These are phyloP conservation scores for Bombycilla garrulus DNA, from an alignment of 2,113 vertebrate genomes.

Conservation along the genomic window DNA sequence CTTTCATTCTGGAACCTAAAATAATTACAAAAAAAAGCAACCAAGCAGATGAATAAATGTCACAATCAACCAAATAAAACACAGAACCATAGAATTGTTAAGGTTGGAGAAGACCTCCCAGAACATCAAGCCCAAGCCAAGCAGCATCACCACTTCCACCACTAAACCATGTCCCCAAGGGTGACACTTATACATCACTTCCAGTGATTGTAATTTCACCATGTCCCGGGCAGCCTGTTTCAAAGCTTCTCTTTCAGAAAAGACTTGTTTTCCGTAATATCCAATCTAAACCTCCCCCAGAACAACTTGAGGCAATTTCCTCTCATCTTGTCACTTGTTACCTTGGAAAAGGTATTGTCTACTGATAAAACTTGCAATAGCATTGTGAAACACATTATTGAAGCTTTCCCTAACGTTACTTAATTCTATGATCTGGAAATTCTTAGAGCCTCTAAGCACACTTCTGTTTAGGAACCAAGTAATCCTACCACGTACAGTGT, in stretches of 20 bases:
- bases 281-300: neutral
- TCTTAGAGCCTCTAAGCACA: neutral
- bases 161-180: neutral
- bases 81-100: neutral
- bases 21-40: constrained; percentile 21
- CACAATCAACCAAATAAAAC: neutral
- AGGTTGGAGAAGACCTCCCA: neutral
- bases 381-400: neutral
- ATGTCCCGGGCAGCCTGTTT: neutral
- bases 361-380: neutral
- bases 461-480: neutral
- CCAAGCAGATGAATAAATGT: neutral
- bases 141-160: neutral
- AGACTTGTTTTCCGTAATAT: neutral
- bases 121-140: neutral
- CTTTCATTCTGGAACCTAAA: constrained; percentile 75
- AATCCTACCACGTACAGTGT: rapidly evolving
- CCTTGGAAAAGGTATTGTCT: neutral
- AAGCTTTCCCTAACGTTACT: neutral
- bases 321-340: neutral
- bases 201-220: neutral
- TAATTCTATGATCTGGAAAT: neutral
- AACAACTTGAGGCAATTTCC: neutral
- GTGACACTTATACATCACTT: neutral
- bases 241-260: neutral